These are phyloP conservation scores for Loxodonta africana DNA, from an alignment of 2,113 vertebrate genomes.

Conservation along the genomic window DNA sequence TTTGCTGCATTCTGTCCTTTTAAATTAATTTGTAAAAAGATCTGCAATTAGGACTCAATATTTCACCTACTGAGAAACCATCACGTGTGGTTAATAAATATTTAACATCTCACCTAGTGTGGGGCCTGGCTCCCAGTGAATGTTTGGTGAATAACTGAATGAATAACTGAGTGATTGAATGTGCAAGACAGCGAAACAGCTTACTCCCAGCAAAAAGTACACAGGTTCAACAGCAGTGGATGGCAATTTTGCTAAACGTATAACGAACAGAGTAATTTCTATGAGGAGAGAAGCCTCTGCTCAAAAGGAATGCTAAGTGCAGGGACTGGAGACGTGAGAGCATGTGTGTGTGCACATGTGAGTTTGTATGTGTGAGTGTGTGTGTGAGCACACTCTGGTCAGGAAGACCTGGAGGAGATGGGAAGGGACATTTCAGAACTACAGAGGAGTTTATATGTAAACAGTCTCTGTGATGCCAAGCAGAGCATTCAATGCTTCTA, in stretches of 20 bases:
- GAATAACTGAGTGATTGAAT: not conserved
- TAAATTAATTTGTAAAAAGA: conserved; percentile 12
- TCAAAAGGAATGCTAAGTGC: not conserved
- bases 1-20: conserved; percentile 32
- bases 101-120: not conserved
- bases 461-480: not conserved
- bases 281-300: not conserved
- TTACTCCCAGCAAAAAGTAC: not conserved
- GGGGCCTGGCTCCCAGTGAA: not conserved
- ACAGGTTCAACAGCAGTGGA: not conserved
- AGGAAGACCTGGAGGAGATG: not conserved
- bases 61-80: not conserved
- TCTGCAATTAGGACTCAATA: not conserved
- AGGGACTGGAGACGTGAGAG: not conserved
- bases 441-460: not conserved
- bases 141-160: not conserved
- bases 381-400: no score
- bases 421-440: not conserved
- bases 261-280: not conserved
- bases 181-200: not conserved
- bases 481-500: not conserved
- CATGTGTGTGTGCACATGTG: accelerated
- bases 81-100: not conserved
- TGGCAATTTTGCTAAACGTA: not conserved
- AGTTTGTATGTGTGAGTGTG: not conserved